Conservation (phyloP, 2,797 vertebrate species). For the Craterocephalus amniculus region DNA sequence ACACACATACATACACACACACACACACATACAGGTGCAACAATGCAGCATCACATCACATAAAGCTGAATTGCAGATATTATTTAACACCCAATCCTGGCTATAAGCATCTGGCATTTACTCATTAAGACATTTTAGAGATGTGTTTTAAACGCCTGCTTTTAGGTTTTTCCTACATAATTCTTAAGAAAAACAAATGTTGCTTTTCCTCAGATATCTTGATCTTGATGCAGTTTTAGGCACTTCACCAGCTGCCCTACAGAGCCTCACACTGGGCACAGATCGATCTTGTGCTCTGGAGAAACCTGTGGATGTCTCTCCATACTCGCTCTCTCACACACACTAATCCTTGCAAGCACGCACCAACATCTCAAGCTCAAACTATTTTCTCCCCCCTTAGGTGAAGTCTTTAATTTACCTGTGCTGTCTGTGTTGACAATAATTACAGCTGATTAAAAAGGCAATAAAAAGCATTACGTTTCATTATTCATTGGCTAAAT, state of each 20-base stretch:
- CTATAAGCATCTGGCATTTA: background rate
- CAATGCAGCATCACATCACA: conserved; percentile 13
- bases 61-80: background rate
- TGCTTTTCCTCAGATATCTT: conserved; percentile 1
- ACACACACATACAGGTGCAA: conserved; percentile 6
- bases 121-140: background rate
- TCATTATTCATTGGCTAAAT: conserved; percentile 15
- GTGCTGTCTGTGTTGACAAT: conserved; percentile 37
- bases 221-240: conserved; percentile 12
- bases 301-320: conserved; percentile 26
- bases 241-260: conserved; percentile 10
- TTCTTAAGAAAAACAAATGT: background rate
- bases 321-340: conserved; percentile 6
- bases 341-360: too few relatives aligned
- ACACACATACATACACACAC: conserved; percentile 5
- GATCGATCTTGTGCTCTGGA: conserved; percentile 41
- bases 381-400: conserved; percentile 17
- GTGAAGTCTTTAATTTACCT: conserved; percentile 48
- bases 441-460: conserved; percentile 50
- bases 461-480: conserved; percentile 31
- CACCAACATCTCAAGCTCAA: conserved; percentile 17
- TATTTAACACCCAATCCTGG: background rate
- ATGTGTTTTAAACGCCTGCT: background rate
- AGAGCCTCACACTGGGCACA: conserved; percentile 27
- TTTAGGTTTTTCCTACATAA: background rate